Evolutionary conservation across 2,113 vertebrate genomes (phyloP).

Genomic region (Campylomormyrus numenius): DNA sequence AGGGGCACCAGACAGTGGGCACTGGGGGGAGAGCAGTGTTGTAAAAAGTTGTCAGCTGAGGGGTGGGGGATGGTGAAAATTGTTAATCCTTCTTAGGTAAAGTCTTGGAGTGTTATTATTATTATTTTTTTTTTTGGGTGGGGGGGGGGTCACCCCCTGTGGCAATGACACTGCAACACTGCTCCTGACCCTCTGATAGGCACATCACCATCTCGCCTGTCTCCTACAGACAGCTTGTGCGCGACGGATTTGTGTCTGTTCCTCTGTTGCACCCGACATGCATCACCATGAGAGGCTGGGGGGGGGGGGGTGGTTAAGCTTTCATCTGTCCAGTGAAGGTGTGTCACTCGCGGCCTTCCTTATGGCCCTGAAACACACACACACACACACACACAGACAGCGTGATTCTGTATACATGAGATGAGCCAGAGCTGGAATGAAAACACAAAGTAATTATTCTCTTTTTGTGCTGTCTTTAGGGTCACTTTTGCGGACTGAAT

Average conservation of each 20-base stretch:
- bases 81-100: background rate
- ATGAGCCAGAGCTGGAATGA: background rate
- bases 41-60: background rate
- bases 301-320: slow-evolving; percentile 17
- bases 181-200: background rate
- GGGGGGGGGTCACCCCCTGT: background rate
- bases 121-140: background rate
- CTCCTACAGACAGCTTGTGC: background rate
- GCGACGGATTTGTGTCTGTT: slow-evolving; percentile 39
- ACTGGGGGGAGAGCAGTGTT: background rate
- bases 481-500: slow-evolving; percentile 15
- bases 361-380: background rate
- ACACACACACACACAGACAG: slow-evolving; percentile 15
- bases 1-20: background rate
- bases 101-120: background rate
- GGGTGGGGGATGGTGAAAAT: background rate
- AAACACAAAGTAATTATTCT: background rate
- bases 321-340: slow-evolving; percentile 30
- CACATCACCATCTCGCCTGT: background rate
- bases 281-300: slow-evolving; percentile 28
- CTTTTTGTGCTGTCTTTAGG: slow-evolving; percentile 5
- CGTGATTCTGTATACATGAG: slow-evolving; percentile 1
- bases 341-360: background rate
- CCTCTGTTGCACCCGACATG: slow-evolving; percentile 29
- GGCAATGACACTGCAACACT: background rate